Evolutionary conservation across 1,140 invertebrate species (phyloP).

Genomic region (Musca vetustissima): DNA sequence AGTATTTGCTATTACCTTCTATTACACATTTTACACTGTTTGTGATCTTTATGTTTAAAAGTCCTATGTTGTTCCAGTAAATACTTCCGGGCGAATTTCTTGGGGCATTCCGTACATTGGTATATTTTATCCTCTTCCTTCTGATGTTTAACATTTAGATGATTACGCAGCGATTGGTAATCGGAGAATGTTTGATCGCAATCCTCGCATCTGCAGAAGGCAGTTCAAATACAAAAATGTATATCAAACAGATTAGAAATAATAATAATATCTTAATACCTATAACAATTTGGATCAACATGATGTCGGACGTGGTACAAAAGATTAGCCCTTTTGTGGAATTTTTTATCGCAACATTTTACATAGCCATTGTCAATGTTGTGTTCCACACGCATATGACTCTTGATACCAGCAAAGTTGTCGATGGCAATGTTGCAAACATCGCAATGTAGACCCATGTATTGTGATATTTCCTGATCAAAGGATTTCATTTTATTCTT

Average conservation of each 20-base stretch:
- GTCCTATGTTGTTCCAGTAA: constrained; percentile 46
- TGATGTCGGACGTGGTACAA: constrained; percentile 50
- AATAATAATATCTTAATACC: constrained; percentile 52
- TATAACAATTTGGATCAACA: constrained; percentile 46
- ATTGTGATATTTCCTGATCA: constrained; percentile 43
- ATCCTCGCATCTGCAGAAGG: constrained; percentile 40
- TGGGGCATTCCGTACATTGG: constrained; percentile 47
- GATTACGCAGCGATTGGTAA: constrained; percentile 49
- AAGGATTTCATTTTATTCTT: constrained; percentile 39
- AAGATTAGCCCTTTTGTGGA: constrained; percentile 46
- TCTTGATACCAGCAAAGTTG: constrained; percentile 40
- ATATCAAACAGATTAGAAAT: constrained; percentile 31
- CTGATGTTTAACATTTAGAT: constrained; percentile 40
- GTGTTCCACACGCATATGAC: constrained; percentile 43
- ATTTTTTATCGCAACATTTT: constrained; percentile 49
- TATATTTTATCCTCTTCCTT: constrained; percentile 47
- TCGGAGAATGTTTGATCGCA: constrained; percentile 46
- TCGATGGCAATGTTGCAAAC: constrained; percentile 38
- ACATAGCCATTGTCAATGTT: constrained; percentile 41
- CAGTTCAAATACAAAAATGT: no score
- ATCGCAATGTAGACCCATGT: constrained; percentile 47
- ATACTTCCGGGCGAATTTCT: constrained; percentile 45
- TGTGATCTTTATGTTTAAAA: constrained; percentile 43
- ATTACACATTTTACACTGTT: constrained; percentile 20
- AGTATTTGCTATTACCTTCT: no score